Base-by-base conservation (phyloP, 2,888 invertebrate genomes). In the Acleris laterana region DNA sequence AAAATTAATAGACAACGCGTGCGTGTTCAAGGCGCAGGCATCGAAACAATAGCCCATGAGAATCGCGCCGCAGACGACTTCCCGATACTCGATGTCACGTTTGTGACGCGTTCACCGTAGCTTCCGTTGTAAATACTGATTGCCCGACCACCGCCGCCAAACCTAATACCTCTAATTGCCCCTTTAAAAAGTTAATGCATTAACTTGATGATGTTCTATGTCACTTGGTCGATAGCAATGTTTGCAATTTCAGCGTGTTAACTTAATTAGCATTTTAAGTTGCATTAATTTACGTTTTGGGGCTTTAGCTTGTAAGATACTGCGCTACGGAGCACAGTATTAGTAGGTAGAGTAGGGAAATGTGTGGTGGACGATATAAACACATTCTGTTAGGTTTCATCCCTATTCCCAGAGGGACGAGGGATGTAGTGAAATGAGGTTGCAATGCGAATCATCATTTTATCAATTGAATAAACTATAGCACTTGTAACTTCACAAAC, bases 11-110 rank as follows among this genome's bases (percentile, higher is more conserved):
- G 84, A 76, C 77, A 80, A 81, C 80, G 80, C 77, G 83, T 85
- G 85, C 88, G 88, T 88, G 89, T 81, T 81, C 89, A 85, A 89
- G 88, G 87, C 81, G 87, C 81, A 75, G 72, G 77, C 79, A 75
- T 77, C 80, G 82, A 84, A 90, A 91, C 90, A 90, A 90, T 91
- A 72, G 89, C 87, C 81, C 77, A 85, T 89, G 89, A 88, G 81
- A 78, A 82, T 73, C 75, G 82, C 76, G 79, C 77, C 76, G 70
- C 72, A 73, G 76, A 73, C 73, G 72, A 85, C 85, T 86, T 87
- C 85, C 85, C 87, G 81, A 79, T 85, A 83, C 20, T 13, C 63
- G 81, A 79, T 86, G 85, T 79, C 81, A 83, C 84, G 78, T 83
- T 83, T 85, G 83, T 87, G 85, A 87, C 85, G 83, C 81, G 85